These are phyloP conservation scores for Elephantulus edwardii DNA, from an alignment of 2,113 vertebrate genomes.

Conservation along the genomic window DNA sequence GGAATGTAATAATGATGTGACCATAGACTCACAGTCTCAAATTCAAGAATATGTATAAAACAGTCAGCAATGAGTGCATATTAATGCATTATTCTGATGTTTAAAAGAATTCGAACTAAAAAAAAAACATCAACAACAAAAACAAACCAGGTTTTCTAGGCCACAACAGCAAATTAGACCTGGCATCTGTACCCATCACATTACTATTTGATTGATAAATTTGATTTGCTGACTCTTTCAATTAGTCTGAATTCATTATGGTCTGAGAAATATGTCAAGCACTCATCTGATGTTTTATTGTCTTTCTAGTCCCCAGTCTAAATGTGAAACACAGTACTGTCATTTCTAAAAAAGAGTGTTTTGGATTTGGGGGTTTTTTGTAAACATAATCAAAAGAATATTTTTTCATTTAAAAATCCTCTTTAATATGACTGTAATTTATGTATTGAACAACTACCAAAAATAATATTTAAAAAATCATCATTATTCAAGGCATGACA, in stretches of 20 bases:
- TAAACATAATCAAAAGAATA: not conserved
- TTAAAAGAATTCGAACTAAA: constrained; percentile 21
- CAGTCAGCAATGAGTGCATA: not conserved
- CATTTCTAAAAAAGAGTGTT: not conserved
- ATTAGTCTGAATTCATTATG: constrained; percentile 26
- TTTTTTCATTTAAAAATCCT: constrained; percentile 33
- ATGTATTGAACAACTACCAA: not conserved
- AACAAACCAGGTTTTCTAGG: not conserved
- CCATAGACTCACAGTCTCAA: not conserved
- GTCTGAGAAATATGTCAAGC: not conserved
- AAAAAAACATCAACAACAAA: constrained; percentile 28
- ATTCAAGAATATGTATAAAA: not conserved
- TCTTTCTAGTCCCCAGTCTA: constrained; percentile 22
- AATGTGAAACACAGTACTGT: not conserved
- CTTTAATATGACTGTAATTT: not conserved
- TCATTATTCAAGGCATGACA: not conserved
- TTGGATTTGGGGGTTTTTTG: no score
- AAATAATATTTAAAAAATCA: not conserved
- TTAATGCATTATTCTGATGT: not conserved
- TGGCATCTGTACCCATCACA: not conserved
- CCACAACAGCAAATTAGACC: not conserved
- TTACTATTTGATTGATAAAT: constrained; percentile 31
- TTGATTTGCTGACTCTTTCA: constrained; percentile 37
- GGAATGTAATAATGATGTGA: no score
- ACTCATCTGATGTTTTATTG: constrained; percentile 43